Evolutionary conservation across 2,113 vertebrate species (phyloP), one percentile per base, ranked within the genome.

Genomic region (Oncorhynchus masou): DNA sequence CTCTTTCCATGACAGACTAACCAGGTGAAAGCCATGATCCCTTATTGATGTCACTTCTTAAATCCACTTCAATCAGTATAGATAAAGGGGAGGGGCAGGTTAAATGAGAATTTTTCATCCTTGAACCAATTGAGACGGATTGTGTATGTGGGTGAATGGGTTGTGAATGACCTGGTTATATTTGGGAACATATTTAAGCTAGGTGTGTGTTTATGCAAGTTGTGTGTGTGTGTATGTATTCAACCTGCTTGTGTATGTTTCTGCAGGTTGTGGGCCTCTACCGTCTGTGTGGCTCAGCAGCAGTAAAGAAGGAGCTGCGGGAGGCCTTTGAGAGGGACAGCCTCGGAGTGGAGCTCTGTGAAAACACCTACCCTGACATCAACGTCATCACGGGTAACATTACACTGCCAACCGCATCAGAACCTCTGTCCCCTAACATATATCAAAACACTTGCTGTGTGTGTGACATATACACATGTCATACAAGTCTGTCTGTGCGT

Each of bases 371-470:
- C 83, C 97, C 98, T 0, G 98, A 99, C 84, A 94, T 99, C 80
- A 99, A 99, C 76, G 98, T 99, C 89, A 97, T 99, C 84, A 99
- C 98, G 96, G 98, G 97, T 99, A 96, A 70, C 3, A 49, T 11
- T 45, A 34, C 25, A 31, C 6, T 49, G 5, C 67, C 67, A 39
- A 27, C 5, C 22, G 22, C 24, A 45, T 45, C 39, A 3, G 9
- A 11, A 2, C 39, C 39, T 11, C 39, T 45, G 39, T 45, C 39
- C 2, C 39, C 9, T 11, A 45, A 45, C 39, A 45, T 45, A 9
- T 45, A 3, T 66, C 7, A 2, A 24, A 27, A 27, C 15, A 25
- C 64, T 29, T 12, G 39, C 64, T n/a, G 39, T 45, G 39, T 45
- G 20, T 19, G 16, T 54, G 16, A 54, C 51, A 4, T 4, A 19